These are phyloP conservation scores for Drosophila anomalata DNA, from an alignment of 2,888 invertebrate species.

Conservation along the genomic window DNA sequence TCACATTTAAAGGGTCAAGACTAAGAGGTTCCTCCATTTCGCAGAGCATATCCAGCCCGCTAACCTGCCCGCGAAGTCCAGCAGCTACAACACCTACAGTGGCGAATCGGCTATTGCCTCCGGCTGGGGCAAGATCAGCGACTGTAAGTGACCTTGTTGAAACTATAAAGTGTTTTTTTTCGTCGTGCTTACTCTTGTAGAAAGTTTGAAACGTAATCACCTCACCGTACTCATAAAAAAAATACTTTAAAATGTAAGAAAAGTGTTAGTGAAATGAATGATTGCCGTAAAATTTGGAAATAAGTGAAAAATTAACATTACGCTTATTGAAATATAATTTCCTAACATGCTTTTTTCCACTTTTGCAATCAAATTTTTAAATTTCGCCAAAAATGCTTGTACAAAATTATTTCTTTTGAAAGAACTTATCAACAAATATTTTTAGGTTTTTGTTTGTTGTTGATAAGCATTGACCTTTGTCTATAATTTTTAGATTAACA, in stretches of 20 bases:
- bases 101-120: constrained; percentile 70
- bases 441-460: not conserved
- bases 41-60: constrained; percentile 65
- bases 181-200: constrained; percentile 1
- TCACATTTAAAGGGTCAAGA: not conserved
- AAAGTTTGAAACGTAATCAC: constrained; percentile 14
- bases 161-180: not conserved
- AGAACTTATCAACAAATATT: not conserved
- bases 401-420: not conserved
- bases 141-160: constrained; percentile 57
- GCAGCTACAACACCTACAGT: constrained; percentile 55
- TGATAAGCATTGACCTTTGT: too few relatives aligned
- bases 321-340: not conserved
- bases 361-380: too few relatives aligned
- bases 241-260: not conserved
- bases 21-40: not conserved
- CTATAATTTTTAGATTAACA: not conserved
- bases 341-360: not conserved
- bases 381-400: too few relatives aligned
- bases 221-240: not conserved
- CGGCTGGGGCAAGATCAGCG: constrained; percentile 80
- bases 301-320: not conserved
- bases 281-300: not conserved
- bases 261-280: not conserved
- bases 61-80: constrained; percentile 62